phyloP scores from a whole-genome alignment of 1,140 invertebrate species.

The Brachystomella parvula region DNA sequence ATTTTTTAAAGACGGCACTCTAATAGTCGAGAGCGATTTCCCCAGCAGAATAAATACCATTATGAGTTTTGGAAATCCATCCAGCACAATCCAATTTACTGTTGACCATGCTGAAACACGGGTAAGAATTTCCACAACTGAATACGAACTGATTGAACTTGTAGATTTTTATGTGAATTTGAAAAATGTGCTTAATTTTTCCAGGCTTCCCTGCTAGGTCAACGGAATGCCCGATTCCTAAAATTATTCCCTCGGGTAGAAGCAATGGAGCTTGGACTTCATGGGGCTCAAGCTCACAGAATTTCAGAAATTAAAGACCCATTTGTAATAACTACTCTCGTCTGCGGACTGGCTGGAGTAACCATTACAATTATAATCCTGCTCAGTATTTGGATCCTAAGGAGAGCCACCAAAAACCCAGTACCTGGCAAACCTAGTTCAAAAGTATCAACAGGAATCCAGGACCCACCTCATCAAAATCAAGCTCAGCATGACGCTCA shows the following conservation, averaged over 20 bases:
- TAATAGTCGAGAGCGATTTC: neutral
- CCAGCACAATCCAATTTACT: neutral
- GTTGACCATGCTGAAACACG: neutral
- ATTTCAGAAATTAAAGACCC: conserved; percentile 17
- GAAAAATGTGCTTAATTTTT: too few species aligned
- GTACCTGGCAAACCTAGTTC: too few species aligned
- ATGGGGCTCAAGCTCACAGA: neutral
- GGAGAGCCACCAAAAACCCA: too few species aligned
- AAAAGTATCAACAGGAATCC: neutral
- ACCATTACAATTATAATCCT: conserved; percentile 24
- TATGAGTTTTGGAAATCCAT: neutral
- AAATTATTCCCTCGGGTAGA: neutral
- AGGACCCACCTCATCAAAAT: neutral
- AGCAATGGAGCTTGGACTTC: neutral
- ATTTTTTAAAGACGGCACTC: neutral
- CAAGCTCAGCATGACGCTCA: neutral
- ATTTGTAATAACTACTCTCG: conserved; percentile 13
- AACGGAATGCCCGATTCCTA: neutral
- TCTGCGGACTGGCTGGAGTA: conserved; percentile 21
- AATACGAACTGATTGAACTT: neutral
- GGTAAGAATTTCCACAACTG: neutral
- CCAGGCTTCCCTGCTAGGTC: too few species aligned
- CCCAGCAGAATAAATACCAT: too few species aligned
- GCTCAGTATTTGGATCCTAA: conserved; percentile 24
- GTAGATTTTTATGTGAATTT: neutral